Evolutionary conservation across 2,888 invertebrate species (phyloP), one percentile per base, ranked within the genome.

Genomic region (Metacarcinus magister): DNA sequence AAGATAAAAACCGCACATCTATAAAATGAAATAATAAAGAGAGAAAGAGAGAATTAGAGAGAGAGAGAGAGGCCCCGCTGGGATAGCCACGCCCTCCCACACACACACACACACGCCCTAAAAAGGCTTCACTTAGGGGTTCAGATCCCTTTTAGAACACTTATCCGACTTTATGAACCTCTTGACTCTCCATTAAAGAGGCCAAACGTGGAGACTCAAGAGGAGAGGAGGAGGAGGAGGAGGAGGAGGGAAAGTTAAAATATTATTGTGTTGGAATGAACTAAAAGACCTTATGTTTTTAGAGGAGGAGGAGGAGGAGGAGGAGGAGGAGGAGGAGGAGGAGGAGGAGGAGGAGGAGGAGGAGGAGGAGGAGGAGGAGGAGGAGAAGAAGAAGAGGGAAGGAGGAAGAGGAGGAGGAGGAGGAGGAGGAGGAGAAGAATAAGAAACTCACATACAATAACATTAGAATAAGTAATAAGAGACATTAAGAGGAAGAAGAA

Each of bases 41-140:
- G 91, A 7, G 87, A n/a, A 87, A 87, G 87, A 87, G 87, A 7
- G 28, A 87, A n/a, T n/a, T 8, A 87, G 87, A 87, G 87, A 19
- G 54, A 54, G 54, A 54, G 46, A 46, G 54, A 54, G 54, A 54
- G 54, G 54, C 54, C 54, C 13, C 10, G 8, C 54, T 54, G 54
- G 54, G 54, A 54, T 54, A 16, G 54, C 54, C 54, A 54, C 54
- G 54, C 54, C 54, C 54, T 54, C 54, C 54, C n/a, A n/a, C n/a
- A n/a, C 54, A 54, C 54, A 54, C 54, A 54, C 54, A 54, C 54
- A 13, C 54, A 54, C 54, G 54, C 54, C 54, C 54, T 54, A 54
- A 54, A 54, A 54, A 54, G 54, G 54, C 54, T 54, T 54, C 67
- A 67, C 67, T 67, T 67, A 67, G n/a, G n/a, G 67, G 67, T 67